phyloP scores from a whole-genome alignment of 92 coral and sea anemone genomes.

The Epizoanthus rinbou region DNA sequence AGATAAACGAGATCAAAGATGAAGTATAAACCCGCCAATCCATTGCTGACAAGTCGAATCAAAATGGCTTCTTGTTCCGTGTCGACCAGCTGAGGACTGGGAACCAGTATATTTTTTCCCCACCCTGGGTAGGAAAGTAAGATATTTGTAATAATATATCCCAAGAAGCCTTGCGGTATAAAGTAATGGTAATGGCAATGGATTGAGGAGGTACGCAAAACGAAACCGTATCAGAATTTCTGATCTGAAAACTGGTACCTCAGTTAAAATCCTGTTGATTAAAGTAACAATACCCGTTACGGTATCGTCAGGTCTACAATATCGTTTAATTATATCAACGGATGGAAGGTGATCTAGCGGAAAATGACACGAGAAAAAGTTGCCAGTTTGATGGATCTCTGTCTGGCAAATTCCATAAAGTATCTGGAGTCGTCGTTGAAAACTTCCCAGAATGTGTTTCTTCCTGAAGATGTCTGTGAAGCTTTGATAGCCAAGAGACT shows the following conservation, averaged over 20 bases:
- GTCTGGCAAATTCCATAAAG: constrained; percentile 69
- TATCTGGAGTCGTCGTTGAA: constrained; percentile 68
- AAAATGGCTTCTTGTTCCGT: background rate
- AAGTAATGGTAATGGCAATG: too few relatives aligned
- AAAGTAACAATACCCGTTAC: background rate
- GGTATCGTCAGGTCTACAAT: background rate
- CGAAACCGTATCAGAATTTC: background rate
- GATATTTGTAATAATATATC: background rate
- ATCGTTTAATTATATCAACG: too few relatives aligned
- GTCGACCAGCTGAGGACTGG: constrained; percentile 5
- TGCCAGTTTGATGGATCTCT: constrained; percentile 67
- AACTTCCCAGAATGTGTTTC: constrained; percentile 53
- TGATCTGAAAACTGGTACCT: background rate
- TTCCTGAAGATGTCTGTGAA: constrained; percentile 82
- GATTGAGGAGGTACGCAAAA: background rate
- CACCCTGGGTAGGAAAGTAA: background rate
- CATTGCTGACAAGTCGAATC: constrained; percentile 68
- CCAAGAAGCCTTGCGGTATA: background rate
- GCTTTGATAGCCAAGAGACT: constrained; percentile 76
- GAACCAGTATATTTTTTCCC: background rate
- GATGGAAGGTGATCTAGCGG: background rate
- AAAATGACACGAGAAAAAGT: constrained; percentile 71
- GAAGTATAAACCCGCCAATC: constrained; percentile 73
- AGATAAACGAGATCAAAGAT: constrained; percentile 81
- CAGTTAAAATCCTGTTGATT: background rate